Evolutionary conservation across 2,113 vertebrate genomes (phyloP).

Genomic region (Ancistrus triradiatus): DNA sequence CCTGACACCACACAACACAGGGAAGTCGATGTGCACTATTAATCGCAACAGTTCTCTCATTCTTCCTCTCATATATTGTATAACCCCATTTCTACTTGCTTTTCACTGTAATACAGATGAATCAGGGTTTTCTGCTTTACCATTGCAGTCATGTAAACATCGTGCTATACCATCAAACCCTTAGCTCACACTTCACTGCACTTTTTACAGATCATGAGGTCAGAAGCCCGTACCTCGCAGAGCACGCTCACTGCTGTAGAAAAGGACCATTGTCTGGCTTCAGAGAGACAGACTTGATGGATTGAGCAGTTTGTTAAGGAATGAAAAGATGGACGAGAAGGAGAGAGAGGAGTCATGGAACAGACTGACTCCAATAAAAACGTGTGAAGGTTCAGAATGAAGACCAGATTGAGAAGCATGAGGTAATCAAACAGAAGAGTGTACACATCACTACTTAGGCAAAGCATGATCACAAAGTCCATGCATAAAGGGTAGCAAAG

Average conservation of each 20-base stretch:
- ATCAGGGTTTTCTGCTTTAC: conserved; percentile 21
- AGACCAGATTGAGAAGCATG: neutral
- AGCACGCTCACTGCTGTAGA: conserved; percentile 37
- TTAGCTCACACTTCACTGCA: conserved; percentile 13
- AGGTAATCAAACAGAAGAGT: neutral
- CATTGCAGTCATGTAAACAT: conserved; percentile 1
- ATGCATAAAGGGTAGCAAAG: no score
- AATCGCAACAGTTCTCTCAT: conserved; percentile 65
- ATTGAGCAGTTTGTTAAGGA: conserved; percentile 27
- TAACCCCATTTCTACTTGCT: neutral
- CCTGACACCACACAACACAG: conserved; percentile 73
- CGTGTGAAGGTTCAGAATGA: conserved; percentile 18
- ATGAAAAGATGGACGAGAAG: conserved; percentile 22
- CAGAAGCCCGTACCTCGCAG: conserved; percentile 30
- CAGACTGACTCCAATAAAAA: conserved; percentile 31
- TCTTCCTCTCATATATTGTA: conserved; percentile 41
- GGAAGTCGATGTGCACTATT: conserved; percentile 71
- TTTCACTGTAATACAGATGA: conserved; percentile 8
- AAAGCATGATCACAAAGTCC: neutral
- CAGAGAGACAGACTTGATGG: conserved; percentile 30
- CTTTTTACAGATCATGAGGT: conserved; percentile 54
- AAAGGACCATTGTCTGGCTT: conserved; percentile 59
- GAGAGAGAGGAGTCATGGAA: conserved; percentile 30
- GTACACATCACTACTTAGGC: neutral
- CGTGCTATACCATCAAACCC: conserved; percentile 4